Evolutionary conservation across 1,140 invertebrate genomes (phyloP).

Genomic region (Campodea augens): DNA sequence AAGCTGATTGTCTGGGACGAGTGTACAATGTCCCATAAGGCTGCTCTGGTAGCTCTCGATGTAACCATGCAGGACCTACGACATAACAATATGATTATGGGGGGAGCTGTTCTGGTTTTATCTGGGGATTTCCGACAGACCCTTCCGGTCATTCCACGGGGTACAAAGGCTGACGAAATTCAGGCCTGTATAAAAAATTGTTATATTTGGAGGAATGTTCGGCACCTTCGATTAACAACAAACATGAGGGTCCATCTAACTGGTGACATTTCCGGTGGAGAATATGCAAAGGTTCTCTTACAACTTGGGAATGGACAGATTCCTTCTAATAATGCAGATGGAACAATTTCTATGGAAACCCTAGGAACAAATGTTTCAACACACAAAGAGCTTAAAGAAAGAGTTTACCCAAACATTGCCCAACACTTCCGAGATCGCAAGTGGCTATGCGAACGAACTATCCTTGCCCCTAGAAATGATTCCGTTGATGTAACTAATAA

Average conservation of each 20-base stretch:
- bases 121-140: conserved; percentile 19
- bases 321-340: too few relatives aligned
- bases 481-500: too few relatives aligned
- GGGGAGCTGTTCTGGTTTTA: conserved; percentile 17
- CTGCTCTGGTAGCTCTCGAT: conserved; percentile 18
- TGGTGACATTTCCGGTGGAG: not conserved
- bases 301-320: conserved; percentile 16
- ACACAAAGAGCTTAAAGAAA: too few relatives aligned
- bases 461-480: too few relatives aligned
- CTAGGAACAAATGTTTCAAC: too few relatives aligned
- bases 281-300: conserved; percentile 13
- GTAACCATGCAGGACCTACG: conserved; percentile 18
- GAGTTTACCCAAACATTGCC: too few relatives aligned
- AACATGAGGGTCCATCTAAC: conserved; percentile 13
- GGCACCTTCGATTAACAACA: conserved; percentile 8
- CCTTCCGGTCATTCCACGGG: conserved; percentile 19
- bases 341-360: too few relatives aligned
- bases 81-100: conserved; percentile 16
- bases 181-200: conserved; percentile 26
- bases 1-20: conserved; percentile 24
- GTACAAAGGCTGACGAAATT: conserved; percentile 24
- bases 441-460: too few relatives aligned
- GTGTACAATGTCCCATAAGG: conserved; percentile 20
- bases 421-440: too few relatives aligned
- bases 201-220: conserved; percentile 22